Conservation (phyloP, 2,888 invertebrate genomes). For the Epiblema foenella region DNA sequence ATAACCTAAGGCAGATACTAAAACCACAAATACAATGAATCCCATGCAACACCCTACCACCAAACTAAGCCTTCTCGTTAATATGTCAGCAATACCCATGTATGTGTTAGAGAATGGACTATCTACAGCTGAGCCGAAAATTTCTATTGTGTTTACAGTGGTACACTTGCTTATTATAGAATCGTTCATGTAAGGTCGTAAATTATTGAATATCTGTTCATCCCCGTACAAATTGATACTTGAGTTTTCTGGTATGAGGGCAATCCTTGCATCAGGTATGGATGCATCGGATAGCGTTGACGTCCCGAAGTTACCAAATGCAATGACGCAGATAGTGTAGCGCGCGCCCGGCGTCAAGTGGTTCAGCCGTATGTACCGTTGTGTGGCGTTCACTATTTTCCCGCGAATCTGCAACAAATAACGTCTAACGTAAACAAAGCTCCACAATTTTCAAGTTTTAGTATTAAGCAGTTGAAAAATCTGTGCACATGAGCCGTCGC, state of each 20-base stretch:
- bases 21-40: constrained; percentile 92
- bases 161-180: constrained; percentile 91
- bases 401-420: constrained; percentile 87
- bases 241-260: constrained; percentile 70
- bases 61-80: constrained; percentile 92
- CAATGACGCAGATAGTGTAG: constrained; percentile 94
- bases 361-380: constrained; percentile 89
- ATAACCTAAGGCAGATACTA: constrained; percentile 93
- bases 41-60: constrained; percentile 95
- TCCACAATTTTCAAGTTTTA: constrained; percentile 40
- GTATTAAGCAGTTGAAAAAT: constrained; percentile 54
- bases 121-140: constrained; percentile 86
- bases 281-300: constrained; percentile 72
- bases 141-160: constrained; percentile 89
- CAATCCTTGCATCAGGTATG: constrained; percentile 81
- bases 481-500: constrained; percentile 63
- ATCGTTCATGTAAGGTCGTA: constrained; percentile 83
- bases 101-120: constrained; percentile 86
- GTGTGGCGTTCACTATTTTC: constrained; percentile 89
- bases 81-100: constrained; percentile 89
- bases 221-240: constrained; percentile 83
- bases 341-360: constrained; percentile 91
- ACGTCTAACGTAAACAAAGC: constrained; percentile 31
- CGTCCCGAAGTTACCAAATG: constrained; percentile 88
- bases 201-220: constrained; percentile 82